Percentiles rank a stretch among this genome's conserved stretches.
These are phyloP conservation scores for Toxonevra muliebris DNA, from an alignment of 2,888 invertebrate species.

Conservation along the genomic window DNA sequence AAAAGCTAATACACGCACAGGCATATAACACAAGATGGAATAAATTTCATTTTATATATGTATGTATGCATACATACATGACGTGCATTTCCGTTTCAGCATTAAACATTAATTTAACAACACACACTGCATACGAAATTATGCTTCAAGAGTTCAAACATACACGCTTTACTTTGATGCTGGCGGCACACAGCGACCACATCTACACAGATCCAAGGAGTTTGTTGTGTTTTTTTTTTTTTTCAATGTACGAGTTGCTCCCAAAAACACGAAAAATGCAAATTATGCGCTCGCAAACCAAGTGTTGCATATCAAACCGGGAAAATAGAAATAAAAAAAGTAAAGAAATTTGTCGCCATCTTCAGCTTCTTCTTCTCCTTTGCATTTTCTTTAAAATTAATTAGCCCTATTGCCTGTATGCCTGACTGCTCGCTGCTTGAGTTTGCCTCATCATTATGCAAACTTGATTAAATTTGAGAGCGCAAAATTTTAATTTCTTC, in stretches of 20 bases:
- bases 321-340: constrained; percentile 1
- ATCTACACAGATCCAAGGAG: too few species aligned
- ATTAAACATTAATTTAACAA: background rate
- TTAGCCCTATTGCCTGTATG: background rate
- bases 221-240: too few species aligned
- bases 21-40: too few species aligned
- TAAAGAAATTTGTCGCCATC: constrained; percentile 12
- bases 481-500: constrained; percentile 20
- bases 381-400: constrained; percentile 22
- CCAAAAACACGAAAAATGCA: constrained; percentile 15
- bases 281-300: constrained; percentile 26
- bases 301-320: constrained; percentile 32
- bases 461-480: background rate
- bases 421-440: too few species aligned
- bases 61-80: too few species aligned
- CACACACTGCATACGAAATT: constrained; percentile 4
- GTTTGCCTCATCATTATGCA: constrained; percentile 18
- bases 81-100: too few species aligned
- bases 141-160: background rate
- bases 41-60: too few species aligned
- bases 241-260: background rate
- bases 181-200: too few species aligned
- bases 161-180: too few species aligned
- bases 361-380: background rate
- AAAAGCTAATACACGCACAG: too few species aligned